These are phyloP conservation scores for Lerista edwardsae DNA, from an alignment of 2,797 vertebrate genomes.

Conservation along the genomic window DNA sequence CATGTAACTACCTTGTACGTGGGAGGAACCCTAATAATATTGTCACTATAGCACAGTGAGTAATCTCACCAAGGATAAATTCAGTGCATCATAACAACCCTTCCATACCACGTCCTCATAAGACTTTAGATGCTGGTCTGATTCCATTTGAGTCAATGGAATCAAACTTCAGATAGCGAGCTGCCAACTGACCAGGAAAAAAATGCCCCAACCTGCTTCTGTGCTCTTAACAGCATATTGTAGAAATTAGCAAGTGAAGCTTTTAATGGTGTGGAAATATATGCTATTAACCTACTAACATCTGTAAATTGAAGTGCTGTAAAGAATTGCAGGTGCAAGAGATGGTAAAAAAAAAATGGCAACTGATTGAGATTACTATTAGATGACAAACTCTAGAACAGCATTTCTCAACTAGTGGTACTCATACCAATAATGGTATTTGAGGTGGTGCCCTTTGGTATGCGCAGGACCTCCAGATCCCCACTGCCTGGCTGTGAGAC, in stretches of 20 bases:
- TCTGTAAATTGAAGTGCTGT: neutral
- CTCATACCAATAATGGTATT: too few relatives aligned
- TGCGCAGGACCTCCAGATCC: too few relatives aligned
- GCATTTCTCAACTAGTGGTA: too few relatives aligned
- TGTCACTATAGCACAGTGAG: conserved; percentile 19
- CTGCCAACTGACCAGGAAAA: neutral
- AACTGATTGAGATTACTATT: neutral
- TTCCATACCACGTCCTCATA: neutral
- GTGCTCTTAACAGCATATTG: neutral
- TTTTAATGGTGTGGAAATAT: neutral
- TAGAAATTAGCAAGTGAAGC: neutral
- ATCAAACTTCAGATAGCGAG: neutral
- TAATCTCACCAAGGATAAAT: conserved; percentile 33
- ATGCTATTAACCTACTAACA: neutral
- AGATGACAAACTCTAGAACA: neutral
- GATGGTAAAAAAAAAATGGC: neutral
- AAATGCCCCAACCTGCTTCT: neutral
- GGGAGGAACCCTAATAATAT: conserved; percentile 26
- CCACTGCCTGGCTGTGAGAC: too few relatives aligned
- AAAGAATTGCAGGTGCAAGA: neutral
- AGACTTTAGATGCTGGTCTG: neutral
- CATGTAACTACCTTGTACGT: conserved; percentile 21
- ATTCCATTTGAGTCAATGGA: neutral
- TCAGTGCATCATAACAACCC: neutral
- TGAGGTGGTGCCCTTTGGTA: too few relatives aligned